These are phyloP conservation scores for Nasalis larvatus DNA, from an alignment of 2,113 vertebrate species.

Conservation along the genomic window DNA sequence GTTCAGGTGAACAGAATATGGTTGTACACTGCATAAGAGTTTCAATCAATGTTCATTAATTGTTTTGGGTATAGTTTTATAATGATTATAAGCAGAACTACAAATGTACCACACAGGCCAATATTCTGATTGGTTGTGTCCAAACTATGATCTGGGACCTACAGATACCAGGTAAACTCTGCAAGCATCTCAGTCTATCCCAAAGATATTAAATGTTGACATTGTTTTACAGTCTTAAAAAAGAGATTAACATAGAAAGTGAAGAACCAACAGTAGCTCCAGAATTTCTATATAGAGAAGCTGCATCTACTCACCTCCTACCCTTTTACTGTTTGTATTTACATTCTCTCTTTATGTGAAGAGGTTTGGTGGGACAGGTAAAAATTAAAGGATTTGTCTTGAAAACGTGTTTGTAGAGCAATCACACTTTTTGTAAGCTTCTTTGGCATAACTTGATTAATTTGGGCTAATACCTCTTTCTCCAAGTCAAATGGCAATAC, in stretches of 20 bases:
- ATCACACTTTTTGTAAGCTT: conserved; percentile 32
- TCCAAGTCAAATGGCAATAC: not conserved
- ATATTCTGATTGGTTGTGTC: not conserved
- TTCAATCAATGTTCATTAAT: not conserved
- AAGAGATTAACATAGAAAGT: not conserved
- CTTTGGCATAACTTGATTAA: not conserved
- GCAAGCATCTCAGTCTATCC: not conserved
- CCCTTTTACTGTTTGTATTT: not conserved
- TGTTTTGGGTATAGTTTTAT: conserved; percentile 38
- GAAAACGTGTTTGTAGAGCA: conserved; percentile 15
- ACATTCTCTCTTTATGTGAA: conserved; percentile 4
- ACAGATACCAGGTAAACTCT: not conserved
- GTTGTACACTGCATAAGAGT: not conserved
- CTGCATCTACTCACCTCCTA: not conserved
- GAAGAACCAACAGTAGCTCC: not conserved
- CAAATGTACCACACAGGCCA: not conserved
- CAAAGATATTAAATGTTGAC: not conserved
- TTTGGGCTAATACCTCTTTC: not conserved
- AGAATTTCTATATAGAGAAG: not conserved
- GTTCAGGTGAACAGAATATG: not conserved
- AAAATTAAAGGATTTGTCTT: conserved; percentile 8
- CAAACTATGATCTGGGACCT: not conserved
- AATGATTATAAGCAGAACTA: conserved; percentile 20
- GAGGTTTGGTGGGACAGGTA: not conserved
- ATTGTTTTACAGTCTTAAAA: conserved; percentile 9